A percentile compares a stretch with the other conserved stretches of the same genome.
These are phyloP conservation scores for Chiloscyllium plagiosum DNA, from an alignment of 2,113 vertebrate genomes.

Conservation along the genomic window DNA sequence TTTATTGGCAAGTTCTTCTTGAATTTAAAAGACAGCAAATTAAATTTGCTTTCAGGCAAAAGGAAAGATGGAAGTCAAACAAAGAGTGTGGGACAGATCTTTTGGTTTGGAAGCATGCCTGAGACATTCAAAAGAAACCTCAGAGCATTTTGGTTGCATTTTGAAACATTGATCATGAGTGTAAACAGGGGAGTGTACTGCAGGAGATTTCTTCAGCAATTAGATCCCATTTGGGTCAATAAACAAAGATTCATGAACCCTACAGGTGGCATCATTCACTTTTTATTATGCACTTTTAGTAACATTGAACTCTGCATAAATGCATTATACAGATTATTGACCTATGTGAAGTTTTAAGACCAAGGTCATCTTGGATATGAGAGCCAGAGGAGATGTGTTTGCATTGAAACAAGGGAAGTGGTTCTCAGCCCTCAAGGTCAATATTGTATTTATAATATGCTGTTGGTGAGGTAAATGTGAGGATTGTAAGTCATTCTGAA, in stretches of 20 bases:
- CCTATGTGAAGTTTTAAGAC: background rate
- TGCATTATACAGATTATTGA: constrained; percentile 33
- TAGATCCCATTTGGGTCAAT: background rate
- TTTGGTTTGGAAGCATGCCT: background rate
- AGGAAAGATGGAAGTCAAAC: background rate
- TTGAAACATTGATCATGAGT: background rate
- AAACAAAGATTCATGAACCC: background rate
- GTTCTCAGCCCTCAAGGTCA: background rate
- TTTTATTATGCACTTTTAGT: constrained; percentile 9
- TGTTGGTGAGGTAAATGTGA: background rate
- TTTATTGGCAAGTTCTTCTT: background rate
- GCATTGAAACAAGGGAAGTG: background rate
- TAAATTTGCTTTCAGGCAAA: background rate
- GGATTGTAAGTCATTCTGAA: background rate
- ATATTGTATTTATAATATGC: background rate
- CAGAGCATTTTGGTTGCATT: background rate
- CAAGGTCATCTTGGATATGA: background rate
- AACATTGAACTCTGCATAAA: constrained; percentile 9
- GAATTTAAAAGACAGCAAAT: background rate
- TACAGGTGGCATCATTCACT: constrained; percentile 18
- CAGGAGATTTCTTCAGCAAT: background rate
- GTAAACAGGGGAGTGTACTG: background rate
- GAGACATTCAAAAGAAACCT: background rate
- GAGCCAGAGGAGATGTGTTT: background rate
- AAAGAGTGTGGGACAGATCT: too few relatives aligned